phyloP scores from a whole-genome alignment of 1,140 invertebrate genomes.

The Steinernema khuongi region DNA sequence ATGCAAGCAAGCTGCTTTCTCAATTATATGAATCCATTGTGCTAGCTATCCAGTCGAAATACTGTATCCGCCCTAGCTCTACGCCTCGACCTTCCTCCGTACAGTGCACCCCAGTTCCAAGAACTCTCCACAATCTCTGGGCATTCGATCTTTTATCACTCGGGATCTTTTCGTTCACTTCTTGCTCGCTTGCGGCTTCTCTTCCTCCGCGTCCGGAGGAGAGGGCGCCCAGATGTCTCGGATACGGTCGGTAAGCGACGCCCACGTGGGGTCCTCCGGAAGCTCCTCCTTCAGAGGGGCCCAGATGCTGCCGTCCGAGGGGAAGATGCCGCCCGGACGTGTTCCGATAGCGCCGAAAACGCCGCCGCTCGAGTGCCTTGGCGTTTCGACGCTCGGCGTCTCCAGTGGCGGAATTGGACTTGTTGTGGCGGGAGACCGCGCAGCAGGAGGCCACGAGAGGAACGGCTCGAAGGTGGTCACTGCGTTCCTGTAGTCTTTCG shows the following conservation, averaged over 20 bases:
- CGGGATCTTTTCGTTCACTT: background rate
- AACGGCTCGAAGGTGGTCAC: background rate
- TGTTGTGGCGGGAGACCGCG: background rate
- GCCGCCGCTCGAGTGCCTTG: background rate
- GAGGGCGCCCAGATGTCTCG: constrained; percentile 4
- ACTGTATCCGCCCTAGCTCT: no score
- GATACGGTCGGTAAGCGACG: background rate
- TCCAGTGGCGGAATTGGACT: background rate
- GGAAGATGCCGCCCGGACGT: background rate
- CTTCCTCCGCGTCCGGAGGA: background rate
- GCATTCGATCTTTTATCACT: background rate
- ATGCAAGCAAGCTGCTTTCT: no score
- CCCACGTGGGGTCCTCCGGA: background rate
- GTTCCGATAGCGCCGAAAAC: background rate
- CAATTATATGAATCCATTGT: no score
- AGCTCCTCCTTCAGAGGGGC: background rate
- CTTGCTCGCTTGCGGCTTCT: background rate
- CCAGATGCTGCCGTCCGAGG: background rate
- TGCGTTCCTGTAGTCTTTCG: background rate
- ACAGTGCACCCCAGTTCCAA: no score
- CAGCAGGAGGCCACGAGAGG: background rate
- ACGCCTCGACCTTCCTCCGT: no score
- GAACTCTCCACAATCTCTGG: no score
- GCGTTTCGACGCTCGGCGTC: background rate
- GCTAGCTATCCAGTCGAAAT: no score